Evolutionary conservation across 2,797 vertebrate genomes (phyloP), one percentile per base, ranked within the genome.

Genomic region (Cetoscarus ocellatus): DNA sequence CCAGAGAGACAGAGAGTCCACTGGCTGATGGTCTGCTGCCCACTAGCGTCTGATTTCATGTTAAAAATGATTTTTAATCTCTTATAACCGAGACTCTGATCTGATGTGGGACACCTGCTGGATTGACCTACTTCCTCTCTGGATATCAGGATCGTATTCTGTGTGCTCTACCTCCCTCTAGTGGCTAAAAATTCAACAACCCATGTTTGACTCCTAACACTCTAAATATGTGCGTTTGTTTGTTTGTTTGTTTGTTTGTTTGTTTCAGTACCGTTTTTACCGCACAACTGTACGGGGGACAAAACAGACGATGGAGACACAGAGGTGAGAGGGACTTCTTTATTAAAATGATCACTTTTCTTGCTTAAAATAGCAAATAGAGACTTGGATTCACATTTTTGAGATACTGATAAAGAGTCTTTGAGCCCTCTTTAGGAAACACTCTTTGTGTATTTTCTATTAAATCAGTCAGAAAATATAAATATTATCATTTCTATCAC

Each of bases 281-380:
- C 96, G 74, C 96, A 97, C 80, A 95, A 93, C 88, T 92, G 97
- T 85, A 96, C 96, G 62, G 95, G 95, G 35, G 96, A 97, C 77
- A 95, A 89, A 88, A 88, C 95, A 50, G 96, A 97, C 77, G 96
- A 97, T 70, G 70, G 67, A 18, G 96, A 96, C 43, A 87, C 96
- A 60, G 96, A 98, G 96, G 97, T 99, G 86, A 90, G 95, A 38
- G 11, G 3, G 5, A 10, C 17, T 39, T 39, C 9, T 7, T 2
- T 10, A 38, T 38, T 38, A 38, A 38, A 38, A 8, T 8, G 5
- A 8, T 5, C 36, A 38, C 8, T 5, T 38, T 38, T 5, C 5
- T 5, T 38, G 36, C 5, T 38, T 5, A 5, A 5, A 38, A 38
- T 38, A 38, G 36, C 8, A 38, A 38, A 38, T n/a, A n/a, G n/a